Percentiles rank a stretch among this genome's conserved stretches.
Evolutionary conservation across 2,888 invertebrate species (phyloP).

Genomic region (Tetrapedia diversipes): DNA sequence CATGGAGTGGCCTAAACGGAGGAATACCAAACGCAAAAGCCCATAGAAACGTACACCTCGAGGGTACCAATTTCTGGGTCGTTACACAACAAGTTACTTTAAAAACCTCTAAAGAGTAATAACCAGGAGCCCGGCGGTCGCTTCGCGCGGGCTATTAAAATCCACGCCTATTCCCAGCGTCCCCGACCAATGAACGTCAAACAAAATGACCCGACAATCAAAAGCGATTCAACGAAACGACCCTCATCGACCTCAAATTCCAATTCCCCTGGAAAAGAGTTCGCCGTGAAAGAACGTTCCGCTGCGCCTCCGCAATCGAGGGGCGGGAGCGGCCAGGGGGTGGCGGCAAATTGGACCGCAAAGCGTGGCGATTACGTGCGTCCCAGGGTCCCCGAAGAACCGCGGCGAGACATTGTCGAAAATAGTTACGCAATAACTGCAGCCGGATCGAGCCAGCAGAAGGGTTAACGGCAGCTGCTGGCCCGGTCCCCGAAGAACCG

Average conservation of each 20-base stretch:
- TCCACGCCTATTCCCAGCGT: too few relatives aligned
- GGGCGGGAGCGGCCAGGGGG: too few relatives aligned
- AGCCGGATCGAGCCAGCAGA: conserved; percentile 21
- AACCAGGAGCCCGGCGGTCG: too few relatives aligned
- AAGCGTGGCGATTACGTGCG: conserved; percentile 10
- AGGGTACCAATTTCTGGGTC: too few relatives aligned
- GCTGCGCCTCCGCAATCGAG: not conserved
- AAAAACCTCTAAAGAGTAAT: too few relatives aligned
- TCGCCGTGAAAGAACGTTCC: not conserved
- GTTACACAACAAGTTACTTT: too few relatives aligned
- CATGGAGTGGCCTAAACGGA: too few relatives aligned
- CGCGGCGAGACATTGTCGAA: conserved; percentile 27
- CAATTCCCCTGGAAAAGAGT: not conserved
- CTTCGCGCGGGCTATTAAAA: too few relatives aligned
- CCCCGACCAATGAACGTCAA: too few relatives aligned
- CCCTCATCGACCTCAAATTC: not conserved
- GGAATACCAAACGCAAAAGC: too few relatives aligned
- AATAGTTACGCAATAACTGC: conserved; percentile 35
- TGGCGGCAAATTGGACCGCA: conserved; percentile 20
- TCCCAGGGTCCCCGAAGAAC: conserved; percentile 14
- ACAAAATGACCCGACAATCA: not conserved
- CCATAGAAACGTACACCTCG: too few relatives aligned
- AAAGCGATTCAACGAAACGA: not conserved
- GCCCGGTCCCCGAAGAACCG: conserved; percentile 46
- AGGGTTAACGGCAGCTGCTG: conserved; percentile 50